Conservation (phyloP, 2,113 vertebrate species). For the Oreochromis aureus region DNA sequence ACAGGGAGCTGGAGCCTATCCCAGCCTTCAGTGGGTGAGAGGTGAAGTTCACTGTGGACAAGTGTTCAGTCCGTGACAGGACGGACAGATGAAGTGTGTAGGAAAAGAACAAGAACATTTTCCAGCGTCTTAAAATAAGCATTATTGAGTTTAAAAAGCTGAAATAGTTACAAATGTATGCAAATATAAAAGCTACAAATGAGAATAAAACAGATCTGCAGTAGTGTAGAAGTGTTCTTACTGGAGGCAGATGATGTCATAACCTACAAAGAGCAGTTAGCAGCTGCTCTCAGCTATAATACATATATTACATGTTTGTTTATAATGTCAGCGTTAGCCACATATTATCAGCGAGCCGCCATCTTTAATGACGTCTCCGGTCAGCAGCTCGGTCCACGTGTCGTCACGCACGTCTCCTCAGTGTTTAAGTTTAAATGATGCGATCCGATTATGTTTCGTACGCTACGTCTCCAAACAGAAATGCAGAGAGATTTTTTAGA, state of each 20-base stretch:
- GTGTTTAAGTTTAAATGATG: not conserved
- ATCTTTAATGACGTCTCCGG: not conserved
- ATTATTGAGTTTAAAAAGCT: not conserved
- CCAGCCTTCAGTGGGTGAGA: not conserved
- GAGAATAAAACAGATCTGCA: not conserved
- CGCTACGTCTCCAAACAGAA: not conserved
- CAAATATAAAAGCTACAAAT: not conserved
- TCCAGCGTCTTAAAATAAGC: not conserved
- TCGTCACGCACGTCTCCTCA: not conserved
- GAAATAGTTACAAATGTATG: not conserved
- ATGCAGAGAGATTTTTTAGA: not conserved
- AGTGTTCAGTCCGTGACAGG: not conserved
- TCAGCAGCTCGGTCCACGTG: not conserved
- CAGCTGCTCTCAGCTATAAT: not conserved
- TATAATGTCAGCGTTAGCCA: not conserved
- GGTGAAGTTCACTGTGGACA: not conserved
- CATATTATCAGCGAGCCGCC: not conserved
- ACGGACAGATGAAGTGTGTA: not conserved
- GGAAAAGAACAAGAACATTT: not conserved
- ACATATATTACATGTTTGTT: rapidly evolving
- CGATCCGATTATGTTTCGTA: not conserved
- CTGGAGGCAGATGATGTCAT: not conserved
- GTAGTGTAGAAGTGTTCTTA: not conserved
- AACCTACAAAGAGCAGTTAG: not conserved
- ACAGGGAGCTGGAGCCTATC: not conserved